Evolutionary conservation across 1,140 invertebrate species (phyloP).

Genomic region (Melanaphis sacchari): DNA sequence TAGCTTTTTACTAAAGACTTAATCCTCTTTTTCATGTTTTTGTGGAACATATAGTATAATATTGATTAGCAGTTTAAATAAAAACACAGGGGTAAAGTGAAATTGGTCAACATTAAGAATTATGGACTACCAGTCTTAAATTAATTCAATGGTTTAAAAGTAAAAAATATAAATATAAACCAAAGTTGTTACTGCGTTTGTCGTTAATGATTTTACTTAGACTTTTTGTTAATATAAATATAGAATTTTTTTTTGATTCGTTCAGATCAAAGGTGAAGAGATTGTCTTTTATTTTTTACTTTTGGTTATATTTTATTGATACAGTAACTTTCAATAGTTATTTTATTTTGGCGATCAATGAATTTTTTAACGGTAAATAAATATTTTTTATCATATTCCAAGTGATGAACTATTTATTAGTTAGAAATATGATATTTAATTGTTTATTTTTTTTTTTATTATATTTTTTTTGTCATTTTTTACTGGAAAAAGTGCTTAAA

Average conservation of each 20-base stretch:
- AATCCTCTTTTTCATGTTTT: not conserved
- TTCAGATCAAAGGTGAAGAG: not conserved
- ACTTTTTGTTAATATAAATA: not conserved
- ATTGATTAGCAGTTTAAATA: not conserved
- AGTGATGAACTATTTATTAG: not conserved
- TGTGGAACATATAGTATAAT: not conserved
- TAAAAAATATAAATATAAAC: not conserved
- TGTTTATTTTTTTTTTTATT: not conserved
- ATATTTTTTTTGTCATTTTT: not conserved
- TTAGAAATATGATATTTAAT: not conserved
- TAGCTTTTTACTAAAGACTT: not conserved
- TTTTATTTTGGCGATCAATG: not conserved
- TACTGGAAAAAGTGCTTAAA: not conserved
- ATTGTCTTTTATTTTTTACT: not conserved
- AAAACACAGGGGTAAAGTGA: not conserved
- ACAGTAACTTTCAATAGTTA: not conserved
- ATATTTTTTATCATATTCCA: not conserved
- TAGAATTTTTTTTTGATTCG: not conserved
- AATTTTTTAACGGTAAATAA: not conserved
- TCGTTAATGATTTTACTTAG: not conserved
- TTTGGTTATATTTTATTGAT: not conserved
- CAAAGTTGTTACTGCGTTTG: not conserved
- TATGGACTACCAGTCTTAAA: not conserved
- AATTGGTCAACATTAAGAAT: not conserved
- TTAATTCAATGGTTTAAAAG: not conserved